Evolutionary conservation across 2,888 invertebrate species (phyloP).

Genomic region (Amphiduros pacificus): DNA sequence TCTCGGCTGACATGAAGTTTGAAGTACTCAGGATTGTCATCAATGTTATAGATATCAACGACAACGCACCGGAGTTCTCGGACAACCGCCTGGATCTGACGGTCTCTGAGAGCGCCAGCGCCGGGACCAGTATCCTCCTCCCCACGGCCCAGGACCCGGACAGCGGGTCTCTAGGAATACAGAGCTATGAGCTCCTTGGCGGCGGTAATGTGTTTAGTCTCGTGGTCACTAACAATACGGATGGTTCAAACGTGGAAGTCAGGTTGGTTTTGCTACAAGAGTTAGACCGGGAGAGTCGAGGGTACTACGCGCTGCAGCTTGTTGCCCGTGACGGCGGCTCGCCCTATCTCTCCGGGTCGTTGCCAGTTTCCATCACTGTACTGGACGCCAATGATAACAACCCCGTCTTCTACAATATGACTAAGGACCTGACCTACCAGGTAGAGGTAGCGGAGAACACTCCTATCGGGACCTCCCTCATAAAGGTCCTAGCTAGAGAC

Average conservation of each 20-base stretch:
- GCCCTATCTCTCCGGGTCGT: constrained; percentile 2
- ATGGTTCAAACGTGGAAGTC: constrained; percentile 6
- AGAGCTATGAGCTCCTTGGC: neutral
- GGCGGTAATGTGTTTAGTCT: neutral
- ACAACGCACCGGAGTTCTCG: constrained; percentile 31
- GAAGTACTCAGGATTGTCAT: neutral
- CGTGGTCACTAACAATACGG: neutral
- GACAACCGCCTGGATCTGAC: constrained; percentile 11
- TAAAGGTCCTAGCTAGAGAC: constrained; percentile 5
- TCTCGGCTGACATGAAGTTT: neutral
- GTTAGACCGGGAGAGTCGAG: constrained; percentile 9
- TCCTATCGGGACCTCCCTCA: constrained; percentile 1
- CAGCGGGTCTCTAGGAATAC: constrained; percentile 25
- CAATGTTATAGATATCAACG: constrained; percentile 27
- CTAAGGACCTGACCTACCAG: constrained; percentile 2
- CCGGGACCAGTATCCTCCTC: constrained; percentile 24
- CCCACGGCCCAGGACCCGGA: constrained; percentile 30
- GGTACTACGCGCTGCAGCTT: constrained; percentile 3
- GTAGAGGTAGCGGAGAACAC: constrained; percentile 9
- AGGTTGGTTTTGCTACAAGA: neutral
- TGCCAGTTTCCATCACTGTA: constrained; percentile 6
- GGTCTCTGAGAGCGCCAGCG: constrained; percentile 18
- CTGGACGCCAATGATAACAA: constrained; percentile 14
- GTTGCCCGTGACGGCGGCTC: constrained; percentile 11
- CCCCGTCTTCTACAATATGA: constrained; percentile 3